These are phyloP conservation scores for Okapia johnstoni DNA, from an alignment of 2,113 vertebrate genomes.

Conservation along the genomic window DNA sequence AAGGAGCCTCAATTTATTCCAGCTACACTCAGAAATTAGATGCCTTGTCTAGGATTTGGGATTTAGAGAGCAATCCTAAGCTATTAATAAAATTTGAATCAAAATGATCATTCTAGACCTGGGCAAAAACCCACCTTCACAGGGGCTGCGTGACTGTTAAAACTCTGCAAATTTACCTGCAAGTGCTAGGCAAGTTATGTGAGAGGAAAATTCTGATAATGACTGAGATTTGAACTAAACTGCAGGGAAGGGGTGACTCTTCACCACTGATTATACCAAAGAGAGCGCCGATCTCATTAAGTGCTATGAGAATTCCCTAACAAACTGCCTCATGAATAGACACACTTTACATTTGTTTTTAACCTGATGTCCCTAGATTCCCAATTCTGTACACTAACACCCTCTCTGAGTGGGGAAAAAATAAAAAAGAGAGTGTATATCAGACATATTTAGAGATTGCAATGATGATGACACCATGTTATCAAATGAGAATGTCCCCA, in stretches of 20 bases:
- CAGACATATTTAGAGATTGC: neutral
- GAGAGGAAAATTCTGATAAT: neutral
- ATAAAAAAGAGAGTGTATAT: neutral
- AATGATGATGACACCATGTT: neutral
- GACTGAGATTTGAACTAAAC: neutral
- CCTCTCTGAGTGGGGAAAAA: neutral
- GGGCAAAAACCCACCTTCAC: neutral
- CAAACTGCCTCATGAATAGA: neutral
- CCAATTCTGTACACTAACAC: neutral
- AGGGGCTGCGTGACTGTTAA: neutral
- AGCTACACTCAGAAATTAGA: neutral
- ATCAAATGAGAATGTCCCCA: neutral
- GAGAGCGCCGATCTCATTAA: neutral
- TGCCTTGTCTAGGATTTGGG: neutral
- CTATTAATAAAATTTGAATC: neutral
- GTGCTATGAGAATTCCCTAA: neutral
- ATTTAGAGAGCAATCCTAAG: neutral
- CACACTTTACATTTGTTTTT: neutral
- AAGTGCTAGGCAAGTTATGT: neutral
- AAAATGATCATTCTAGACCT: neutral
- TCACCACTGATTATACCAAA: neutral
- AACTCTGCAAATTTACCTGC: neutral
- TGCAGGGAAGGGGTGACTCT: neutral
- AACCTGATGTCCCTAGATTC: neutral
- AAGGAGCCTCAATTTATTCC: neutral